Evolutionary conservation across 2,797 vertebrate genomes (phyloP).

Genomic region (Ibycter americanus): DNA sequence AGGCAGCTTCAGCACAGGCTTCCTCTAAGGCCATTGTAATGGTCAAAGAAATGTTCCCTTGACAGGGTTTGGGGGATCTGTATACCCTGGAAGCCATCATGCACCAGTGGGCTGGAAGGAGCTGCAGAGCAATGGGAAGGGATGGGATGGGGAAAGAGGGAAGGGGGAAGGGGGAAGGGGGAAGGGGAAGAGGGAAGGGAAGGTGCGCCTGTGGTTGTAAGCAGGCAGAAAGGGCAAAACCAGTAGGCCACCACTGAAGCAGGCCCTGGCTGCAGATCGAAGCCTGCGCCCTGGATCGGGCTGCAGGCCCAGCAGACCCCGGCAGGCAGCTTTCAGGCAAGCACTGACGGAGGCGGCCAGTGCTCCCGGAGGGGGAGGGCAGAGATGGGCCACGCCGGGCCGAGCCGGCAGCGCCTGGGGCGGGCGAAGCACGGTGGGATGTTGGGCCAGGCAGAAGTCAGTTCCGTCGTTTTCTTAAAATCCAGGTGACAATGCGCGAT

Average conservation of each 20-base stretch:
- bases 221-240: neutral
- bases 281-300: accelerated
- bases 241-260: neutral
- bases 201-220: accelerated
- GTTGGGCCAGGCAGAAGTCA: no score
- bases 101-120: neutral
- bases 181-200: neutral
- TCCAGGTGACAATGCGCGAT: no score
- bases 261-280: neutral
- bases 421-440: no score
- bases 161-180: neutral
- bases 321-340: neutral
- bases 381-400: accelerated
- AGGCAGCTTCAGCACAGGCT: neutral
- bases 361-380: neutral
- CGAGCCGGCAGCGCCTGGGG: no score
- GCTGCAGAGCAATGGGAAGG: neutral
- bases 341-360: accelerated
- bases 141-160: no score
- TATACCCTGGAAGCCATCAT: neutral
- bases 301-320: accelerated
- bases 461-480: neutral
- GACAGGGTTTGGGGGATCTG: neutral
- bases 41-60: neutral
- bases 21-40: neutral